A percentile compares a stretch with the other conserved stretches of the same genome.
Conservation (phyloP, 2,113 vertebrate genomes). For the Echinops telfairi region DNA sequence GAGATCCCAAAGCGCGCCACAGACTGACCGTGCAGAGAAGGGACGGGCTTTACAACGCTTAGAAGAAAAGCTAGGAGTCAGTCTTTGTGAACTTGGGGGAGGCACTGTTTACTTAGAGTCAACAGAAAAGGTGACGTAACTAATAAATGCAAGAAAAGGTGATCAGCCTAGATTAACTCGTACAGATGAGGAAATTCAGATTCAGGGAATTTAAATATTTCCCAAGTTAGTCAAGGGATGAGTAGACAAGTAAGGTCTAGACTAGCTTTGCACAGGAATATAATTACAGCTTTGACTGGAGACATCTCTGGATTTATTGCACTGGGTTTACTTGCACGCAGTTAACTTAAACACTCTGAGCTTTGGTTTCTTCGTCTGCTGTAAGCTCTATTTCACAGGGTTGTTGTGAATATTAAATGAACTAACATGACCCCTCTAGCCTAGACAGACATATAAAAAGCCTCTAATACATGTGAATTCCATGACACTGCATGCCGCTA, state of each 20-base stretch:
- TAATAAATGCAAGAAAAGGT: not conserved
- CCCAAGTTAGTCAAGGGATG: not conserved
- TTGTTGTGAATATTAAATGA: conserved; percentile 22
- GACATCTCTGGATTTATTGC: not conserved
- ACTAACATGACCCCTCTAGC: not conserved
- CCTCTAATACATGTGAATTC: not conserved
- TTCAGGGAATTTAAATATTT: not conserved
- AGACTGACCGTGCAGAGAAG: not conserved
- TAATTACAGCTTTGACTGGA: not conserved
- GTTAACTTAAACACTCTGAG: not conserved
- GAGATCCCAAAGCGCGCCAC: not conserved
- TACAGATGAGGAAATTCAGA: not conserved
- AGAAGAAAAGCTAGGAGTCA: not conserved
- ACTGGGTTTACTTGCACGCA: not conserved
- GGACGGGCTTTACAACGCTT: not conserved
- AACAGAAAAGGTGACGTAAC: not conserved
- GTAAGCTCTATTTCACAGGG: not conserved
- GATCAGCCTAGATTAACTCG: not conserved
- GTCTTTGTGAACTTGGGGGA: too few relatives aligned
- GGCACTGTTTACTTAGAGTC: not conserved
- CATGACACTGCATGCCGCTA: not conserved
- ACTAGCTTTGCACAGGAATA: not conserved
- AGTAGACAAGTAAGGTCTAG: too few relatives aligned
- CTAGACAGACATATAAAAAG: not conserved
- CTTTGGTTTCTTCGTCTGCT: not conserved